These are phyloP conservation scores for Leptopilina myrica DNA, from an alignment of 2,888 invertebrate genomes.

Conservation along the genomic window DNA sequence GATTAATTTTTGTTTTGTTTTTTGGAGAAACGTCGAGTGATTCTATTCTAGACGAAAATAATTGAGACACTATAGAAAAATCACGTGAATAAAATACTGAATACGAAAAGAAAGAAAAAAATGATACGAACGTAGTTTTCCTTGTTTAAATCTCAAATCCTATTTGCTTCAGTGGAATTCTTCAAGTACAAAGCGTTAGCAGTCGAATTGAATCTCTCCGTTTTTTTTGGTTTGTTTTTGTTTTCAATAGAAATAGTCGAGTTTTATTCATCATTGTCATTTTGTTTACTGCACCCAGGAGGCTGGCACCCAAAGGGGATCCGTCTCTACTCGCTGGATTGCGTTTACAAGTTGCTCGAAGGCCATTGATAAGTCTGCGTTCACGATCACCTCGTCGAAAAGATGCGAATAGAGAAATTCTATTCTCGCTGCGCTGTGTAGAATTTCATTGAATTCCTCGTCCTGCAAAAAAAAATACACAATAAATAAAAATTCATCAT, in stretches of 20 bases:
- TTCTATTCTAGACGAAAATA: slow-evolving; percentile 8
- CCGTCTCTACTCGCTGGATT: slow-evolving; percentile 91
- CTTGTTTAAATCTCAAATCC: slow-evolving; percentile 7
- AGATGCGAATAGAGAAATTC: slow-evolving; percentile 95
- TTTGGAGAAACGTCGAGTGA: slow-evolving; percentile 12
- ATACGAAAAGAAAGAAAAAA: background rate
- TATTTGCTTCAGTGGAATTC: slow-evolving; percentile 10
- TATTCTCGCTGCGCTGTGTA: slow-evolving; percentile 90
- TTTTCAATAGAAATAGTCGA: slow-evolving; percentile 11
- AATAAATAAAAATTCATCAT: background rate
- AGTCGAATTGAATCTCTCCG: slow-evolving; percentile 30
- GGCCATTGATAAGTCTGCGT: slow-evolving; percentile 91
- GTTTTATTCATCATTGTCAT: background rate
- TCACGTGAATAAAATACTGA: background rate
- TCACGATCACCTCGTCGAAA: slow-evolving; percentile 96
- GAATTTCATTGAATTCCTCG: slow-evolving; percentile 92
- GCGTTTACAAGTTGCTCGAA: slow-evolving; percentile 90
- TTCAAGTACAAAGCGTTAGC: slow-evolving; percentile 10
- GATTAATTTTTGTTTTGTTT: background rate
- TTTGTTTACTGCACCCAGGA: slow-evolving; percentile 90
- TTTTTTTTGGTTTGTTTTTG: background rate
- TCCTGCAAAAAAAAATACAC: slow-evolving; percentile 80
- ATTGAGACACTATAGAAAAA: background rate
- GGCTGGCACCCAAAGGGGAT: slow-evolving; percentile 97
- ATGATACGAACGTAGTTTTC: background rate